Evolutionary conservation across 2,888 invertebrate species (phyloP), one percentile per base, ranked within the genome.

Genomic region (Mamestra brassicae): DNA sequence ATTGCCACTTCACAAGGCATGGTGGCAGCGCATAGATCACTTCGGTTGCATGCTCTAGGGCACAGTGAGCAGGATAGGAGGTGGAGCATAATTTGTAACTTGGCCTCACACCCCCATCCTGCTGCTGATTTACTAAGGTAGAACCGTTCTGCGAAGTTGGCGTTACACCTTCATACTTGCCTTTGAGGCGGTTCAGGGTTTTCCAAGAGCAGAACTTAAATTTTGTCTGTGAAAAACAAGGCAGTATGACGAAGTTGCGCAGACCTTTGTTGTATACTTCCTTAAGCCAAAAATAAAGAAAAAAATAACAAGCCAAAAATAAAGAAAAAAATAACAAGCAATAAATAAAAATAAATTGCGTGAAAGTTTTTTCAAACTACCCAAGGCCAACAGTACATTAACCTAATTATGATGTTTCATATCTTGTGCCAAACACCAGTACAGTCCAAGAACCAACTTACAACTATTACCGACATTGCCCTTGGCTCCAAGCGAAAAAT

Each of bases 401-500:
- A 6, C 6, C 0, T 6, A 13, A 60, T 3, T 4, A 2, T 15
- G 3, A 42, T 36, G 71, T 69, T 69, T 84, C 26, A 15, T 78
- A 10, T 77, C 85, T 92, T 92, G 81, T 7, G 84, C 92, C 92
- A 90, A 74, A 80, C 77, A 54, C 72, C 74, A 87, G 84, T 88
- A 82, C 86, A 83, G 80, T 76, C 75, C 85, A 90, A 91, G 89
- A 83, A 88, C 87, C 88, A 86, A 89, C 91, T 92, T 90, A 89
- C 92, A 85, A 86, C 90, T 91, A 92, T 91, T 90, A 90, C 90
- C 89, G 89, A 90, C 90, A 90, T 91, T 91, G 90, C 90, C 88
- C 92, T 91, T 91, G 89, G 93, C 93, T 94, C 83, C 85, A 87
- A 94, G 93, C 93, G 92, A 94, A 95, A 94, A 94, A 94, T 94